These are phyloP conservation scores for Erynnis tages DNA, from an alignment of 2,888 invertebrate species.

Conservation along the genomic window DNA sequence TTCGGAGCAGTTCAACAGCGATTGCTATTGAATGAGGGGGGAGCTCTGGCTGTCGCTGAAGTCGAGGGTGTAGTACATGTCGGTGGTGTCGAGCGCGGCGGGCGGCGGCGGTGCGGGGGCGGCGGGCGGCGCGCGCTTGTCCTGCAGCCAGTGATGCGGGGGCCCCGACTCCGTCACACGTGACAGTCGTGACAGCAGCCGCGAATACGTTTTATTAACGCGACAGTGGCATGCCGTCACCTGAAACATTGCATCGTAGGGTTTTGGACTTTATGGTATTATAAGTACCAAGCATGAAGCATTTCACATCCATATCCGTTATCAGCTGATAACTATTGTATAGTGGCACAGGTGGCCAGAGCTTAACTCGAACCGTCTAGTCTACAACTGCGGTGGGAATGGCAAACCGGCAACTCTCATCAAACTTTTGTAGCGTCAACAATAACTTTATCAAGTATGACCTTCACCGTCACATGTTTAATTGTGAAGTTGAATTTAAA, in stretches of 20 bases:
- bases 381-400: no score
- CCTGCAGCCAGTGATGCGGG: slow-evolving; percentile 82
- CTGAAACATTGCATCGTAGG: slow-evolving; percentile 56
- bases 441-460: no score
- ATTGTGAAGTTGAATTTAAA: no score
- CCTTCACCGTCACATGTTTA: no score
- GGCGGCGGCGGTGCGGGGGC: slow-evolving; percentile 53
- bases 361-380: no score
- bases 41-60: slow-evolving; percentile 89
- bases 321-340: no score
- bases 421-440: no score
- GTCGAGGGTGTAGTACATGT: slow-evolving; percentile 90
- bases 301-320: no score
- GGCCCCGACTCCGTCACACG: slow-evolving; percentile 62
- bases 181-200: slow-evolving; percentile 80
- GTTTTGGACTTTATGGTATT: no score
- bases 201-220: slow-evolving; percentile 88
- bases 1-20: slow-evolving; percentile 72
- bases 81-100: slow-evolving; percentile 84
- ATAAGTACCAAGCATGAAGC: no score
- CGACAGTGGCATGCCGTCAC: slow-evolving; percentile 90
- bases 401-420: no score
- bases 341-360: no score
- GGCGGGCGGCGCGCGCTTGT: slow-evolving; percentile 66
- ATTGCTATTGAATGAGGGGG: slow-evolving; percentile 86